Conservation (phyloP, 2,113 vertebrate species). For the Cyanoramphus novaezelandiae region DNA sequence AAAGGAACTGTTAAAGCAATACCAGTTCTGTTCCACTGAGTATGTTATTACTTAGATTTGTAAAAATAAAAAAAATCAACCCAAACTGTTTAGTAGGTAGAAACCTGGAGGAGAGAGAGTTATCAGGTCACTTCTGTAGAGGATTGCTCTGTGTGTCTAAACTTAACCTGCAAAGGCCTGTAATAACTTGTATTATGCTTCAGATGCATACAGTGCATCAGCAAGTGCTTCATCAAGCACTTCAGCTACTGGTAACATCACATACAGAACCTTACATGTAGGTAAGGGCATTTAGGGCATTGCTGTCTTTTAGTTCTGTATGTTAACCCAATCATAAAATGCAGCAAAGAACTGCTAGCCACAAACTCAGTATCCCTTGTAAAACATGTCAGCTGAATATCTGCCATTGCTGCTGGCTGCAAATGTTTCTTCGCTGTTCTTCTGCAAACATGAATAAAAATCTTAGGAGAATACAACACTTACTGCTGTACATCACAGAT, state of each 20-base stretch:
- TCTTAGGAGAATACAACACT: neutral
- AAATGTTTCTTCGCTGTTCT: neutral
- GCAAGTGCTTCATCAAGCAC: neutral
- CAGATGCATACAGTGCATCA: neutral
- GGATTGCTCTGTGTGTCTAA: neutral
- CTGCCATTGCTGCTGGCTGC: neutral
- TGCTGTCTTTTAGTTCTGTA: neutral
- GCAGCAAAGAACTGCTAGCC: neutral
- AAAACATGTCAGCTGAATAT: neutral
- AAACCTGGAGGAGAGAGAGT: neutral
- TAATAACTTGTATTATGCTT: neutral
- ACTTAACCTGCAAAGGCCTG: neutral
- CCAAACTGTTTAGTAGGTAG: neutral
- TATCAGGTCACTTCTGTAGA: neutral
- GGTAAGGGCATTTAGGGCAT: neutral
- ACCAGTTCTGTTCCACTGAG: neutral
- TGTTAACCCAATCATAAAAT: neutral
- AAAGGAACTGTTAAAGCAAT: neutral
- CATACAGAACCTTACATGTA: neutral
- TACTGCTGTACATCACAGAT: neutral
- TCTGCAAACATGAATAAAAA: neutral
- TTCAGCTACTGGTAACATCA: neutral
- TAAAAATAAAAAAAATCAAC: neutral
- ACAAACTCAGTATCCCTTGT: neutral
- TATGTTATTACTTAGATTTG: neutral